phyloP scores from a whole-genome alignment of 2,113 vertebrate genomes.

The Baryphthengus martii region DNA sequence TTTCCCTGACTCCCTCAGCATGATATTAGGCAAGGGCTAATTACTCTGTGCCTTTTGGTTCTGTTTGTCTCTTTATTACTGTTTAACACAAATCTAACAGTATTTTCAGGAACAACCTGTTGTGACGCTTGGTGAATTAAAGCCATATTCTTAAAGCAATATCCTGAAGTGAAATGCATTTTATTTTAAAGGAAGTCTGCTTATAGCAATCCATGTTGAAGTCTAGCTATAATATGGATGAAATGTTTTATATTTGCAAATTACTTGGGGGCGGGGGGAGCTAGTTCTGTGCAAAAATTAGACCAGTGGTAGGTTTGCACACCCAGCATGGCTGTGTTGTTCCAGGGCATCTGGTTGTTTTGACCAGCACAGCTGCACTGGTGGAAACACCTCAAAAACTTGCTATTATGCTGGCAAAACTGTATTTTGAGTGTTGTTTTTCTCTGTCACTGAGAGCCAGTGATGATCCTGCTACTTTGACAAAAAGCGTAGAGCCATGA shows the following conservation, averaged over 20 bases:
- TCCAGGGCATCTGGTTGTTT: neutral
- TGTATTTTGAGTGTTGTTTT: neutral
- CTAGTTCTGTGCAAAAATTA: neutral
- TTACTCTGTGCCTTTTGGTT: neutral
- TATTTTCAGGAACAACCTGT: neutral
- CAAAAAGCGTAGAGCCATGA: neutral
- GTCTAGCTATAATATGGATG: neutral
- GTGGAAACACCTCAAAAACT: neutral
- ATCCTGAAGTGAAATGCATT: neutral
- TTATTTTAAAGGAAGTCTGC: neutral
- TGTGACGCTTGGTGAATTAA: neutral
- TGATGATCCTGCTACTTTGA: neutral
- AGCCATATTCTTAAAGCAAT: neutral
- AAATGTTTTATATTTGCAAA: neutral
- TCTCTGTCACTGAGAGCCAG: neutral
- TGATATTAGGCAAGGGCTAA: neutral
- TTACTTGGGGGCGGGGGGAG: neutral
- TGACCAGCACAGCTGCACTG: neutral
- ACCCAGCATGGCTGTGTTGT: neutral
- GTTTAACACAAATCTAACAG: neutral
- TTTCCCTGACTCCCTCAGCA: neutral
- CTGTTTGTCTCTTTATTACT: neutral
- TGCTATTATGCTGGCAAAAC: neutral
- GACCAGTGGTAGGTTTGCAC: neutral
- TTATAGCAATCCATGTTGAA: neutral